phyloP scores from a whole-genome alignment of 2,797 vertebrate genomes.

The Premnoplex brunnescens region DNA sequence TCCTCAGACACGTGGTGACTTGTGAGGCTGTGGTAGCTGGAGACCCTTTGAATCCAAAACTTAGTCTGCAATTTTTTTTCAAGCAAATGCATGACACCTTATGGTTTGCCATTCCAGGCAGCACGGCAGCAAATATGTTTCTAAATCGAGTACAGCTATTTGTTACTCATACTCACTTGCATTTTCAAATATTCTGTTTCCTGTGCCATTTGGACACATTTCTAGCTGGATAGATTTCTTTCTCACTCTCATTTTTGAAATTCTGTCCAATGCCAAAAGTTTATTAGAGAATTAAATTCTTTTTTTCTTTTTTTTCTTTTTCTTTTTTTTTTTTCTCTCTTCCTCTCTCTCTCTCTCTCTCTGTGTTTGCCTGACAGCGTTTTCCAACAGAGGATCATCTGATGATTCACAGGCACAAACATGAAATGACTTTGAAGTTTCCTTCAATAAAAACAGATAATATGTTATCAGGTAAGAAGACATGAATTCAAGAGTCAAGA shows the following conservation, averaged over 20 bases:
- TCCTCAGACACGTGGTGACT: slow-evolving; percentile 45
- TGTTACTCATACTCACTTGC: slow-evolving; percentile 8
- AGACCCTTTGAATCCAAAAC: slow-evolving; percentile 7
- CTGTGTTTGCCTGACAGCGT: slow-evolving; percentile 83
- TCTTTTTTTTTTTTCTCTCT: neutral
- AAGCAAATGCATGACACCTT: neutral
- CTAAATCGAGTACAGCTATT: neutral
- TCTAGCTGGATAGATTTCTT: slow-evolving; percentile 39
- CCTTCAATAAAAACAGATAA: slow-evolving; percentile 98
- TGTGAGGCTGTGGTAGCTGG: slow-evolving; percentile 16
- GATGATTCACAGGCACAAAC: slow-evolving; percentile 99
- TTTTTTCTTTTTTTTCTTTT: neutral
- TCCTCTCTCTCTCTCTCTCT: neutral
- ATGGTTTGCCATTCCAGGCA: neutral
- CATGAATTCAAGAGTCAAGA: slow-evolving; percentile 24
- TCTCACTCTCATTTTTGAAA: slow-evolving; percentile 43
- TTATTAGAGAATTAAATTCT: slow-evolving; percentile 65
- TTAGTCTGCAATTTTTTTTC: neutral
- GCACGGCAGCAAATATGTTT: neutral
- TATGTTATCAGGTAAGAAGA: slow-evolving; percentile 95
- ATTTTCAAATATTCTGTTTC: slow-evolving; percentile 32
- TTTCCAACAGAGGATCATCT: slow-evolving; percentile 99
- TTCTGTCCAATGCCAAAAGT: slow-evolving; percentile 57
- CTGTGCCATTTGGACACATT: slow-evolving; percentile 30
- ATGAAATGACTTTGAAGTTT: slow-evolving; percentile 99